phyloP scores from a whole-genome alignment of 2,797 vertebrate species.

The Huso huso region DNA sequence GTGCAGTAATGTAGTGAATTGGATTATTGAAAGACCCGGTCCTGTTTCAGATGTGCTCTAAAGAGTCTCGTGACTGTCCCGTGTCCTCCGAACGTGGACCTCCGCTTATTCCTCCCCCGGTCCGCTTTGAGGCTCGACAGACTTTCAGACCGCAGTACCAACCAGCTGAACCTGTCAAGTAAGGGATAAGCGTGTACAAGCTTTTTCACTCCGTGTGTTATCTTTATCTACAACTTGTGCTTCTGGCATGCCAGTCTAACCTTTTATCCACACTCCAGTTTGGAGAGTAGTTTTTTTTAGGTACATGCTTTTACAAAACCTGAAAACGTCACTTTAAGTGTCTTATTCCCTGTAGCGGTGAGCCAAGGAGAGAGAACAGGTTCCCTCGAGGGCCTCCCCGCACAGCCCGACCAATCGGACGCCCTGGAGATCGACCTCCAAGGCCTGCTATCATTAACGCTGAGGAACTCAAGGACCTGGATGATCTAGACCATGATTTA shows the following conservation, averaged over 20 bases:
- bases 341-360: conserved; percentile 44
- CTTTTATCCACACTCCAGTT: not conserved
- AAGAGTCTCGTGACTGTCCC: conserved; percentile 74
- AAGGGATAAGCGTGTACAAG: conserved; percentile 23
- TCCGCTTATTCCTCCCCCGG: conserved; percentile 61
- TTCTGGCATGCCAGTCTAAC: not conserved
- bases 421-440: conserved; percentile 66
- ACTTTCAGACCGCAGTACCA: conserved; percentile 71
- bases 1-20: conserved; percentile 6
- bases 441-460: conserved; percentile 92
- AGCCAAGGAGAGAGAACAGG: conserved; percentile 74
- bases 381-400: conserved; percentile 59
- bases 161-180: conserved; percentile 70
- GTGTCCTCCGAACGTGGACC: conserved; percentile 60
- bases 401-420: conserved; percentile 66
- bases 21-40: not conserved
- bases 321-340: conserved; percentile 2
- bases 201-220: not conserved
- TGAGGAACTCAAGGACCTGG: conserved; percentile 89
- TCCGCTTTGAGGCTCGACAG: conserved; percentile 81
- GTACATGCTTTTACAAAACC: not conserved
- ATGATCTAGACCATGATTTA: conserved; percentile 87
- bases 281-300: not conserved
- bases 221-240: not conserved
- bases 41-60: conserved; percentile 84